Conservation (phyloP, 2,888 invertebrate genomes). For the Hydraecia micacea region DNA sequence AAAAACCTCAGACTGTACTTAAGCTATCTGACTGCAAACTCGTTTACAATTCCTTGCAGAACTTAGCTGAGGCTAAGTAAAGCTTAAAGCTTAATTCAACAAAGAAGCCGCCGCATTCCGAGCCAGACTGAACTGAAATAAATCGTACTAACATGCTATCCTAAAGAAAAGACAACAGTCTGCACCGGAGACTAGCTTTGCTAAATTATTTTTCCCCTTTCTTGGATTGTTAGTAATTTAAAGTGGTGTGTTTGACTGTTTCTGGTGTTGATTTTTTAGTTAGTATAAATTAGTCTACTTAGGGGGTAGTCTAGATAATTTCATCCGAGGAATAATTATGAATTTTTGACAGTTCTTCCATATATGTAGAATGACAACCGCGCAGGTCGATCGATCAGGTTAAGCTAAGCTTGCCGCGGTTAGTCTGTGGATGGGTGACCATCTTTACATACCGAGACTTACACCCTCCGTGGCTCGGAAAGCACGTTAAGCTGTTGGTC, state of each 20-base stretch:
- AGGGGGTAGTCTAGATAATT: too few species aligned
- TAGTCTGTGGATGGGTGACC: too few species aligned
- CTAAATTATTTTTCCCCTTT: constrained; percentile 25
- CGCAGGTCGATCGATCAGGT: too few species aligned
- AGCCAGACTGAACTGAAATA: constrained; percentile 42
- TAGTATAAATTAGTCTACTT: too few species aligned
- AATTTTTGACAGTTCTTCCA: too few species aligned
- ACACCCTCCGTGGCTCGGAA: too few species aligned
- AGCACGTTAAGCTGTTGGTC: too few species aligned
- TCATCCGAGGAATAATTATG: too few species aligned
- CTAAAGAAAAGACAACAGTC: constrained; percentile 13
- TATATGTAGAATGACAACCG: too few species aligned
- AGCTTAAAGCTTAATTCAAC: constrained; percentile 63
- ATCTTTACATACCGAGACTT: too few species aligned
- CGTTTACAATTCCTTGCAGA: constrained; percentile 48
- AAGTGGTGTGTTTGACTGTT: background rate
- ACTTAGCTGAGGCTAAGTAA: constrained; percentile 58
- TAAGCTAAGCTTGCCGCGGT: too few species aligned
- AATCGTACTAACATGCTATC: constrained; percentile 41
- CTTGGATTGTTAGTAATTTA: constrained; percentile 1
- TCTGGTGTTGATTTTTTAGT: background rate
- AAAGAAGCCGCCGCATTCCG: constrained; percentile 49
- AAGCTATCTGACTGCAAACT: constrained; percentile 50
- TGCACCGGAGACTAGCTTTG: constrained; percentile 14
- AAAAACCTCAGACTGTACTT: constrained; percentile 36